Evolutionary conservation across 1,140 invertebrate species (phyloP), one percentile per base, ranked within the genome.

Genomic region (Oreohelix idahoensis): DNA sequence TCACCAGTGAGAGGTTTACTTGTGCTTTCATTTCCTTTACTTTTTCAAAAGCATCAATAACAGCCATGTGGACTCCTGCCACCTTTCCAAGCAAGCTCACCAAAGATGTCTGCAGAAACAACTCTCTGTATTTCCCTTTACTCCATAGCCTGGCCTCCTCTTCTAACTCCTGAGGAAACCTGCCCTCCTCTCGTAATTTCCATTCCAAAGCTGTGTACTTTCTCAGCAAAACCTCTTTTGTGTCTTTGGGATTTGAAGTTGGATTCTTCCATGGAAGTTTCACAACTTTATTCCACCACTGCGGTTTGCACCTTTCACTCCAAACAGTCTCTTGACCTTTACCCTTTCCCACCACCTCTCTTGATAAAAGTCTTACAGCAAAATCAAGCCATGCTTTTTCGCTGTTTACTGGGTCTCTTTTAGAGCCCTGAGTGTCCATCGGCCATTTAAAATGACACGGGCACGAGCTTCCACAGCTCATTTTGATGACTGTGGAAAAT

Each of bases 361-460:
- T 53, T 5, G 79, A 81, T 32, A 84, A 53, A 70, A 80, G 74
- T 35, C 83, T 58, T 39, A 84, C 83, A 45, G 83, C 79, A 73
- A 84, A 84, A 66, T 84, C 83, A 70, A 81, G 79, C 83, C 83
- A 84, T 45, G 79, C 49, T 63, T 84, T 84, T 49, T 84, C 83
- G 35, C 83, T 84, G 79, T 71, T 58, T 45, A 84, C 71, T 74
- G 83, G 79, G 74, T 84, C 83, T 75, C 79, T 79, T 66, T 79
- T 79, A 66, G 35, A 63, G 38, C 77, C 77, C 51, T 63, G 53
- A 79, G 53, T 79, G 77, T 79, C 77, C 36, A 38, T 11, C 10
- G 23, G 77, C 77, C 77, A 79, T 49, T 66, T 79, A 79, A 79
- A 66, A 49, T 79, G 77, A 39, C 77, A 79, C 20, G 38, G 53